Evolutionary conservation across 2,888 invertebrate species (phyloP), one percentile per base, ranked within the genome.

Genomic region (Drosophila paramelanica): DNA sequence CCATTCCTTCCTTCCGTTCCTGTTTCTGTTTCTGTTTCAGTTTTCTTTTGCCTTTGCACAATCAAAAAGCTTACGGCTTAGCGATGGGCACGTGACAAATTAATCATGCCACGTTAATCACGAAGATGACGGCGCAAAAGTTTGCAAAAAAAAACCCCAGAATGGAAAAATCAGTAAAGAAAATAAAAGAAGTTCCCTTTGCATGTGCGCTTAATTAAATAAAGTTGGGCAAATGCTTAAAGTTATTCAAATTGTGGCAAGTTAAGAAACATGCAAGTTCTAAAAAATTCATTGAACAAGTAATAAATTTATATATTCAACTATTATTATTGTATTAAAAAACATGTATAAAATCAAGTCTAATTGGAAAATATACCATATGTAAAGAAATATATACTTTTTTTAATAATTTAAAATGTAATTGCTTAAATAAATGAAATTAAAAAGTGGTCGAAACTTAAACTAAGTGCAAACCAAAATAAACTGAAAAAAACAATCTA

Each of bases 1-100:
- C 20, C 13, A 38, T 14, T 7, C 38, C 31, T 25, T 17, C n/a
- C 41, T 14, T 25, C 36, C 47, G 13, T 42, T 51, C 20, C 43
- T 33, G 38, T 41, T 51, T n/a, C 43, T 33, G 38, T 41, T 51
- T n/a, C 23, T 23, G n/a, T 42, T 47, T 38, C 46, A 55, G 46
- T 8, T 17, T 56, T 14, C 36, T 13, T 52, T 47, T 56, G 27
- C 49, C 53, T 41, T 77, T 77, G 62, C 59, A 51, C 74, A 85
- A 81, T 79, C 80, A 53, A 59, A 56, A 76, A 58, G 60, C 64
- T 65, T 57, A 66, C 39, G 45, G 65, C 52, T 62, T 64, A 67
- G 81, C 52, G 77, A 79, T 81, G 86, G 52, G 58, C 76, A 76
- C 76, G 73, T 77, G 77, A 73, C 76, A 76, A 77, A 76, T 76